Evolutionary conservation across 2,888 invertebrate species (phyloP), one percentile per base, ranked within the genome.

Genomic region (Pristionchus exspectatus): DNA sequence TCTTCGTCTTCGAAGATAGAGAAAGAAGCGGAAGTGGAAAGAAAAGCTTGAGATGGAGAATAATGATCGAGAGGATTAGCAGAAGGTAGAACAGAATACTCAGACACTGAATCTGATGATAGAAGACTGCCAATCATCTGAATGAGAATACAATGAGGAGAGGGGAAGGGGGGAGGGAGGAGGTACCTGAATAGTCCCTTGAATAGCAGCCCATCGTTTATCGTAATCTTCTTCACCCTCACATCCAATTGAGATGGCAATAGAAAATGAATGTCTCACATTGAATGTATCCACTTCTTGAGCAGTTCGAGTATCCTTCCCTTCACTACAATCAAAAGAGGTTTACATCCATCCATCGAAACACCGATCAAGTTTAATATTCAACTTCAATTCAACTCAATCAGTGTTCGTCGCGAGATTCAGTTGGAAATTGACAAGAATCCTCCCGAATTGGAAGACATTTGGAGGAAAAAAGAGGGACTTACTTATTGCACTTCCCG

Each of bases 21-120:
- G 74, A 90, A 90, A 16, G 91, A 93, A 83, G 92, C 93, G 72
- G 89, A 89, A 18, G 89, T 89, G 1, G 89, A 81, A 66, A 72
- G 44, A 85, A 87, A 38, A 33, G 54, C 56, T 86, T 94, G 92
- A 74, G 92, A 90, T 14, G 94, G 94, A 24, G 94, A 93, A 91
- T 94, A 94, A 88, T 94, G 94, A 90, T 94, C 94, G 7, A 91
- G 90, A 1, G 94, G 94, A 72, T 93, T 93, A 12, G 92, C 92
- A 3, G 94, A 94, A 38, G 94, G 94, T 18, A 93, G 90, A 10
- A 94, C 94, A 14, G 93, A 93, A 90, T 91, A 95, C 89, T 94
- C 94, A 18, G 91, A 88, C 16, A 94, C 94, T 44, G 91, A 90
- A 88, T 94, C 94, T 86, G 91, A 92, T 74, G 93, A 93, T 72